Base-by-base conservation (phyloP, 2,888 invertebrate species). In the Scaptomyza reducta region DNA sequence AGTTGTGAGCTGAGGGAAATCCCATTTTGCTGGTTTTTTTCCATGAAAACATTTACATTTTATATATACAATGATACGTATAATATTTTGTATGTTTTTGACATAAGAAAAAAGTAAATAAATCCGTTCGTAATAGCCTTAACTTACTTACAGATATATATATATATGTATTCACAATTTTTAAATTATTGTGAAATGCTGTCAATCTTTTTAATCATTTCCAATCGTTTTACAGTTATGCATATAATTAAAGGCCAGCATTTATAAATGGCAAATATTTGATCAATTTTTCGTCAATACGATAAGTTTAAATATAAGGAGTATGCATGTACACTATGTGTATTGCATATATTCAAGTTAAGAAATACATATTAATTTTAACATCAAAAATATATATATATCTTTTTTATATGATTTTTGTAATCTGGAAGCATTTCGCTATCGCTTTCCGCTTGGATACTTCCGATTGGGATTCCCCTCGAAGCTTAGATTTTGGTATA, bases 401-500 rank as follows among this genome's bases (percentile, higher is more conserved):
- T 14, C n/a, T 13, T 1, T n/a, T 10, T n/a, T 6, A 35, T 35
- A 35, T n/a, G 13, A 47, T 53, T 41, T 54, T 29, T 16, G 25
- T 25, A 3, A 18, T 16, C 10, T 11, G 22, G 2, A 29, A 25
- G 13, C 5, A 33, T 31, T 40, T 47, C 5, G 9, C 7, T 25
- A 25, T 22, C 1, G 46, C 25, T 18, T 33, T 27, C 14, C 57
- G 13, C 11, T 6, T 35, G 16, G 42, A 6, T n/a, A 42, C 25
- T n/a, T 45, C 13, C n/a, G 14, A 10, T 11, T 16, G 13, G 35
- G n/a, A 3, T 45, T 18, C 10, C n/a, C n/a, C 31, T n/a, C 6
- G 31, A 25, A 27, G 13, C 44, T 79, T 77, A 88, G 31, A 89
- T 86, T 70, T 84, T 89, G 2, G 82, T 79, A 63, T 89, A 89